A percentile compares a stretch with the other conserved stretches of the same genome.
Conservation (phyloP, 2,888 invertebrate species). For the Mesorhabditis spiculigera region DNA sequence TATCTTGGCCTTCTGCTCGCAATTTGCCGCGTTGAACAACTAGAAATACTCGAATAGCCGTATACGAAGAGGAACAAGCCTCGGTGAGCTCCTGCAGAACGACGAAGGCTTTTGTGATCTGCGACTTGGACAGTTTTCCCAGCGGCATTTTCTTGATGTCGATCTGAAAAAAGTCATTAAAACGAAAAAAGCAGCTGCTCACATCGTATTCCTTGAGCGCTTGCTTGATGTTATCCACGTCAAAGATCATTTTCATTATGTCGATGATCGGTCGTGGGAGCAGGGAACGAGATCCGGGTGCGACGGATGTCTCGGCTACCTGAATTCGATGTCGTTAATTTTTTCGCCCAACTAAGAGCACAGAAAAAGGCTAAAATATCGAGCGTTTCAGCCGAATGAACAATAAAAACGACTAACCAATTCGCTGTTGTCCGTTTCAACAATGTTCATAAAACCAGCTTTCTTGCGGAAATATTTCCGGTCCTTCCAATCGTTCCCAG, state of each 20-base stretch:
- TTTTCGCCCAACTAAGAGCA: neutral
- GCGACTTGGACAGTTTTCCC: conserved; percentile 86
- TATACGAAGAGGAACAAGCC: neutral
- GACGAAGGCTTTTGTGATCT: conserved; percentile 79
- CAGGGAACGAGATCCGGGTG: conserved; percentile 66
- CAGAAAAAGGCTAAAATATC: no score
- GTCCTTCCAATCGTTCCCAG: conserved; percentile 76
- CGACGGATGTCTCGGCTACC: conserved; percentile 15
- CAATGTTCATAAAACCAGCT: conserved; percentile 76
- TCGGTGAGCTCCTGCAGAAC: conserved; percentile 68
- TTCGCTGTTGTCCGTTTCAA: conserved; percentile 80
- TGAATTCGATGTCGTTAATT: no score
- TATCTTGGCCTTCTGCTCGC: conserved; percentile 18
- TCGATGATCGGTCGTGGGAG: conserved; percentile 76
- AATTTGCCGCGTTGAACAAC: conserved; percentile 8
- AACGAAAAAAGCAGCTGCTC: conserved; percentile 13
- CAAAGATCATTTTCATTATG: conserved; percentile 81
- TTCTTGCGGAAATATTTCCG: conserved; percentile 71
- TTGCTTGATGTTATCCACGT: conserved; percentile 84
- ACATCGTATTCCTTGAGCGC: conserved; percentile 89
- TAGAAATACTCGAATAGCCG: conserved; percentile 1
- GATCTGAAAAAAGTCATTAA: conserved; percentile 61
- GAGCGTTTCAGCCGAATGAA: no score
- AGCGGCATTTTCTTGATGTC: conserved; percentile 97
- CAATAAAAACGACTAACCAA: conserved; percentile 15